Evolutionary conservation across 2,797 vertebrate species (phyloP).

Genomic region (Mycteria americana): DNA sequence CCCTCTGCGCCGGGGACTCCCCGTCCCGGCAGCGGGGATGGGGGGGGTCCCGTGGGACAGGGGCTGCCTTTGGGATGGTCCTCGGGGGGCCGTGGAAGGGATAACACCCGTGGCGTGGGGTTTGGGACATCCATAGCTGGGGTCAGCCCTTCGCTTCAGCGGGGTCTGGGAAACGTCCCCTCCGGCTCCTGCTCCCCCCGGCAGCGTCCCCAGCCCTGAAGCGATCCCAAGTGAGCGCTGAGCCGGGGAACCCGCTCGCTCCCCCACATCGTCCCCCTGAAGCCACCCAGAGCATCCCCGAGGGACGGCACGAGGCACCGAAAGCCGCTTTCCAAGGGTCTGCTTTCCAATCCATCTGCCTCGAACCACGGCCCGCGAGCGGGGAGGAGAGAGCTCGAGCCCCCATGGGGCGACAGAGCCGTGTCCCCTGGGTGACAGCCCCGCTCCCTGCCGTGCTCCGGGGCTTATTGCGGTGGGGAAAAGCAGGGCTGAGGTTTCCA

Average conservation of each 20-base stretch:
- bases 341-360: neutral
- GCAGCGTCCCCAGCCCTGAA: neutral
- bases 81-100: neutral
- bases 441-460: accelerated
- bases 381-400: neutral
- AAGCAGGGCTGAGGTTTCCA: neutral
- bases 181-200: neutral
- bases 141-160: neutral
- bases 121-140: neutral
- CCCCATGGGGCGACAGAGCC: too few species aligned
- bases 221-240: accelerated
- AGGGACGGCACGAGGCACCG: accelerated
- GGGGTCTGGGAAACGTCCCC: too few species aligned
- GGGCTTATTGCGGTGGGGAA: neutral
- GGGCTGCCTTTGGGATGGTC: neutral
- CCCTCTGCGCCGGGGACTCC: neutral
- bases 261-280: neutral
- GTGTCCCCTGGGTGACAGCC: neutral
- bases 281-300: neutral
- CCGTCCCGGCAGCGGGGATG: neutral
- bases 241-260: neutral
- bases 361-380: accelerated
- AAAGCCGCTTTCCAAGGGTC: neutral
- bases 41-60: neutral
- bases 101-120: neutral